phyloP scores from a whole-genome alignment of 2,113 vertebrate genomes.

The Elephantulus edwardii region DNA sequence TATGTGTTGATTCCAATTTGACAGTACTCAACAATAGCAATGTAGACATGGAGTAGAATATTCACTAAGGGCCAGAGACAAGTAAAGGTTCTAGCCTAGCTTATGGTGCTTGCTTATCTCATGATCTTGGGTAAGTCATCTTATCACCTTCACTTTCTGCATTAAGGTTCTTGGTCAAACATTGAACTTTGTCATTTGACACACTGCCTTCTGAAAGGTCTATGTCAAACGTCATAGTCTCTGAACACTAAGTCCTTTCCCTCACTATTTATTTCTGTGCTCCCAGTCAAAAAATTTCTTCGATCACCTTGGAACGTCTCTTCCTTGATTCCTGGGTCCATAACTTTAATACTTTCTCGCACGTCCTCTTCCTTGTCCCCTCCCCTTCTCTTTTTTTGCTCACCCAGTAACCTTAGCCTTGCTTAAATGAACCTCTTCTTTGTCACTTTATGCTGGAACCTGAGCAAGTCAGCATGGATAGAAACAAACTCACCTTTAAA shows the following conservation, averaged over 20 bases:
- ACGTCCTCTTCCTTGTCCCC: not conserved
- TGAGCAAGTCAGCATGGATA: not conserved
- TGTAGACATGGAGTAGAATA: not conserved
- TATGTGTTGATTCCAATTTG: too few relatives aligned
- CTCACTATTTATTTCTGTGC: not conserved
- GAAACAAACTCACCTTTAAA: not conserved
- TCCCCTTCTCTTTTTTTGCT: not conserved
- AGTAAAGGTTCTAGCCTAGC: not conserved
- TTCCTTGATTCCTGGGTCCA: not conserved
- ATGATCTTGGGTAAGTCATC: not conserved
- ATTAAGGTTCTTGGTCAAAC: not conserved
- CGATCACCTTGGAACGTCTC: not conserved
- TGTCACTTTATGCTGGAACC: not conserved
- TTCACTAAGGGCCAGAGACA: not conserved
- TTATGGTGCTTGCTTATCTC: not conserved
- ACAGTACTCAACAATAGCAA: too few relatives aligned
- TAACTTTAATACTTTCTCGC: not conserved
- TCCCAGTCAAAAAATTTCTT: not conserved
- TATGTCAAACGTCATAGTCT: not conserved
- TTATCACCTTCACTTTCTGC: not conserved
- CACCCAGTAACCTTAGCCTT: not conserved
- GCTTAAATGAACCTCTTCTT: not conserved
- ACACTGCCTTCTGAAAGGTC: not conserved
- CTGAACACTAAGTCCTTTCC: not conserved
- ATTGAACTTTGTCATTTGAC: not conserved